Evolutionary conservation across 2,888 invertebrate species (phyloP).

Genomic region (Piscicola geometra): DNA sequence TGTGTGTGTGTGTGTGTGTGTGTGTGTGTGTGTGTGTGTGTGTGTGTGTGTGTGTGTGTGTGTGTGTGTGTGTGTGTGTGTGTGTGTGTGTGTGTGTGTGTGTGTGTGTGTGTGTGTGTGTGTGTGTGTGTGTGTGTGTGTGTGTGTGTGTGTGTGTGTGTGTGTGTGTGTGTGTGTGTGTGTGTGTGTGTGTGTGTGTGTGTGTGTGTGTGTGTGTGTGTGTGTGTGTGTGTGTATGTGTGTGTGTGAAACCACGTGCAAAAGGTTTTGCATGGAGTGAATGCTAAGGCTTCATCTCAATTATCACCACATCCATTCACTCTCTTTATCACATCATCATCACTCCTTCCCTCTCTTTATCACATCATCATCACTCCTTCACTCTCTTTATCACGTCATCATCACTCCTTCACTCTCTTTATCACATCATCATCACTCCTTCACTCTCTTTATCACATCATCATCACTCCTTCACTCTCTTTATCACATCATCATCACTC

Average conservation of each 20-base stretch:
- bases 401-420: too few relatives aligned
- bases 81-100: slow-evolving; percentile 21
- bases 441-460: too few relatives aligned
- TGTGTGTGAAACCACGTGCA: background rate
- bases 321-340: too few relatives aligned
- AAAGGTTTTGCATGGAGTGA: background rate
- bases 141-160: slow-evolving; percentile 23
- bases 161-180: slow-evolving; percentile 25
- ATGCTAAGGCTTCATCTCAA: too few relatives aligned
- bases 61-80: slow-evolving; percentile 17
- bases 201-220: slow-evolving; percentile 1
- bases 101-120: slow-evolving; percentile 29
- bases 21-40: slow-evolving; percentile 31
- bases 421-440: too few relatives aligned
- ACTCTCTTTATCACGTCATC: too few relatives aligned
- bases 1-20: slow-evolving; percentile 22
- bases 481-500: too few relatives aligned
- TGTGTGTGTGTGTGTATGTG: background rate
- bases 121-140: slow-evolving; percentile 29
- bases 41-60: slow-evolving; percentile 25
- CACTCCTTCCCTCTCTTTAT: too few relatives aligned
- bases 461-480: too few relatives aligned
- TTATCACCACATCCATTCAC: too few relatives aligned
- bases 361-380: too few relatives aligned
- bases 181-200: slow-evolving; percentile 24